Base-by-base conservation (phyloP, 64 coral and sea anemone species). In the Acropora yongei region DNA sequence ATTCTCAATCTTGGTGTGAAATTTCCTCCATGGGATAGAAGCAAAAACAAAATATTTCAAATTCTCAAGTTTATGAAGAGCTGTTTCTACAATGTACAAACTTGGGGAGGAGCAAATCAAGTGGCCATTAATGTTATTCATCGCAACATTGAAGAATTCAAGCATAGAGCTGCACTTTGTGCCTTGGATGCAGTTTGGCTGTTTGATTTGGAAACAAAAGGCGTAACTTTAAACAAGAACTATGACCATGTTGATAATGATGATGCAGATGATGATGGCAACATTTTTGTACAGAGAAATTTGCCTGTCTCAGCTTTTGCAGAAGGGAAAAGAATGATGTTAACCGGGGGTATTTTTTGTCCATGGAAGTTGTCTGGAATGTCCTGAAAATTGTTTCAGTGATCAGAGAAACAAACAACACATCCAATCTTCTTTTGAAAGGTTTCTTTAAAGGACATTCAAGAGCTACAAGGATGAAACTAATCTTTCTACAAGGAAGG, bases 61-160 rank as follows among this genome's bases (percentile, higher is more conserved):
- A 57, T 98, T 49, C 81, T 98, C 46, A 84, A 91, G 71, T 96
- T 84, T 83, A 90, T 98, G 91, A 98, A 98, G 79, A 93, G 88
- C 66, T 98, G 88, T 57, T 98, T 98, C 76, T 98, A 91, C 76
- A 96, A 88, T 39, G 86, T 92, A 13, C 83, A 98, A 75, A 98
- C 97, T 9, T 93, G 97, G 87, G 77, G 94, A 53, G 94, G 83
- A 18, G 78, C 80, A 60, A 98, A 98, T 91, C 73, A 93, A 60
- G 80, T 76, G 17, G 97, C 97, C 48, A 82, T 80, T 19, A 89
- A 91, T 78, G 39, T 93, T 14, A 77, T 92, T 58, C 90, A 92
- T 40, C 78, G 14, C 30, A 72, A 63, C 65, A 11, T 87, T 7
- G 90, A 92, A 14, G 81, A 92, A 87, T 92, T 92, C 72, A 92